A percentile compares a stretch with the other conserved stretches of the same genome.
These are phyloP conservation scores for Takifugu rubripes DNA, from an alignment of 2,797 vertebrate species.

Conservation along the genomic window DNA sequence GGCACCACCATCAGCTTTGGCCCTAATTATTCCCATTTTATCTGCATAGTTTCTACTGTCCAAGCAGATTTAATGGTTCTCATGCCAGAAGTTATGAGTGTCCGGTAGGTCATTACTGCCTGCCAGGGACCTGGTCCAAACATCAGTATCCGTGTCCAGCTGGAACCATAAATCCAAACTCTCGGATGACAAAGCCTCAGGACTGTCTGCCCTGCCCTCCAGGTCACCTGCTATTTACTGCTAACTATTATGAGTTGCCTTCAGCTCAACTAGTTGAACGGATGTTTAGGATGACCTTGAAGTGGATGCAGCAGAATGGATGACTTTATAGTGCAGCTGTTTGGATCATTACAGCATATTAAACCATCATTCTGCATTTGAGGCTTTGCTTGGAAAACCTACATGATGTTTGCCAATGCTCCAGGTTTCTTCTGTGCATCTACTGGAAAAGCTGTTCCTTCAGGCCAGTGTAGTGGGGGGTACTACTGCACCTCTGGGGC, in stretches of 20 bases:
- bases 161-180: conserved; percentile 81
- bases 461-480: conserved; percentile 77
- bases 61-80: conserved; percentile 73
- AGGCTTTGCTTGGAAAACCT: background rate
- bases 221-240: conserved; percentile 72
- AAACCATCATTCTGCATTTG: background rate
- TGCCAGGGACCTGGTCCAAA: conserved; percentile 72
- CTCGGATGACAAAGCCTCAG: conserved; percentile 58
- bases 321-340: background rate
- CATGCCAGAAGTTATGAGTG: conserved; percentile 72
- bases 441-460: conserved; percentile 64
- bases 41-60: conserved; percentile 85
- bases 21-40: conserved; percentile 17
- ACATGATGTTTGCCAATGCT: background rate
- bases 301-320: background rate
- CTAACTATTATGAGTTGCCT: conserved; percentile 19
- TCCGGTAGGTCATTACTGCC: conserved; percentile 87
- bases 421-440: conserved; percentile 80
- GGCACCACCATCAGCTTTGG: background rate
- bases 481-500: conserved; percentile 78
- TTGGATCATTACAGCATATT: background rate
- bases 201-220: conserved; percentile 83
- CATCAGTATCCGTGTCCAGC: conserved; percentile 84
- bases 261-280: conserved; percentile 17
- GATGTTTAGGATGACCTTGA: conserved; percentile 8